phyloP scores from a whole-genome alignment of 2,113 vertebrate genomes.

The Chloroceryle aenea region DNA sequence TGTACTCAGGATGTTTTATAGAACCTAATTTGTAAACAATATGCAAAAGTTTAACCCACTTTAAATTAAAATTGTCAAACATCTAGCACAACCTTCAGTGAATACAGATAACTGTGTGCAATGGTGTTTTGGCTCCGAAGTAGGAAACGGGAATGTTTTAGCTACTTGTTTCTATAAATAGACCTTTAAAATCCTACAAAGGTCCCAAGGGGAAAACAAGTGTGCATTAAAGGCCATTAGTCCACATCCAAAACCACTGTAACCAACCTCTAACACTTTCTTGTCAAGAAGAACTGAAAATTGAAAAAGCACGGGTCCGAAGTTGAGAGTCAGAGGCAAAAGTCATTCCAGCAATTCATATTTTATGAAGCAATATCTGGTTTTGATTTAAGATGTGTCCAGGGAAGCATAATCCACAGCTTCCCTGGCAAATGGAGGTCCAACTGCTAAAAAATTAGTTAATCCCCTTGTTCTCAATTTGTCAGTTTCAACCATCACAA shows the following conservation, averaged over 20 bases:
- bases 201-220: not conserved
- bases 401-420: not conserved
- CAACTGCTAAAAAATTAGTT: not conserved
- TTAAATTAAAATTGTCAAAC: constrained; percentile 18
- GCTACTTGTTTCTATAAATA: not conserved
- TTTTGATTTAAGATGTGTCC: not conserved
- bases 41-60: not conserved
- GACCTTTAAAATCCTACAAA: not conserved
- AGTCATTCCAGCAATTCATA: not conserved
- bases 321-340: not conserved
- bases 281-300: not conserved
- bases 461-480: not conserved
- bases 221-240: not conserved
- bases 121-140: not conserved
- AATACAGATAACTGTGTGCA: not conserved
- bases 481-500: not conserved
- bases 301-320: not conserved
- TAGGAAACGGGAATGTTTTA: not conserved
- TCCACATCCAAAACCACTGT: not conserved
- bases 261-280: not conserved
- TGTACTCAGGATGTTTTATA: constrained; percentile 13
- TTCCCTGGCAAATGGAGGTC: not conserved
- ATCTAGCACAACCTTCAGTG: not conserved
- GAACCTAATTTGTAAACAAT: constrained; percentile 52
- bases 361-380: not conserved